Conservation (phyloP, 2,113 vertebrate species). For the Podocnemis expansa region DNA sequence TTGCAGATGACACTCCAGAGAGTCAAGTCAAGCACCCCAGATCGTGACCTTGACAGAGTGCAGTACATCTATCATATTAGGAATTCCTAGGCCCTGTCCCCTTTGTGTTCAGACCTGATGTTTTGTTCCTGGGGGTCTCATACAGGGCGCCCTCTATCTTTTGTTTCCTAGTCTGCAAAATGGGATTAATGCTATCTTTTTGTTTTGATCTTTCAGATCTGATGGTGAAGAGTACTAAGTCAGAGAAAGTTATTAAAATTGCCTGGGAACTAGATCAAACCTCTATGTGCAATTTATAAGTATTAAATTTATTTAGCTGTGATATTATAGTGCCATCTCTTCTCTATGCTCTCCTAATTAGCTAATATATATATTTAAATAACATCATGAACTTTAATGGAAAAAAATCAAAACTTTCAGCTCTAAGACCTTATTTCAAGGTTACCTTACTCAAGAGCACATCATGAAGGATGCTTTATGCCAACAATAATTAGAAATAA, state of each 20-base stretch:
- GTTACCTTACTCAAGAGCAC: slow-evolving; percentile 8
- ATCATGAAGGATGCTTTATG: slow-evolving; percentile 29
- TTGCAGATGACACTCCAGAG: not conserved
- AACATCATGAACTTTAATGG: fast-evolving
- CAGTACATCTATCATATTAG: not conserved
- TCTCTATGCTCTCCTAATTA: slow-evolving; percentile 20
- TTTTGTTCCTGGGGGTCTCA: not conserved
- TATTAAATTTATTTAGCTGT: slow-evolving; percentile 1
- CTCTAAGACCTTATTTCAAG: slow-evolving; percentile 27
- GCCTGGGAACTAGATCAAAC: not conserved
- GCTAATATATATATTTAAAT: not conserved
- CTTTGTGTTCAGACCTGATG: not conserved
- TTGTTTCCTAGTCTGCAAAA: not conserved
- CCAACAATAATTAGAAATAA: slow-evolving; percentile 60
- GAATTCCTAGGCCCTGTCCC: not conserved
- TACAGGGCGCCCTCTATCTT: not conserved
- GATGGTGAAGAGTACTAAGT: not conserved
- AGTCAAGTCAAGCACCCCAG: not conserved
- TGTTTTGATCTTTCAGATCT: not conserved
- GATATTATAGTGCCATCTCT: slow-evolving; percentile 17
- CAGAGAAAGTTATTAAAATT: not conserved
- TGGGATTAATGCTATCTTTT: not conserved
- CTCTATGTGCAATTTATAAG: slow-evolving; percentile 14
- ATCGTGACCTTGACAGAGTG: not conserved
- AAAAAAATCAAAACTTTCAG: slow-evolving; percentile 18